phyloP scores from a whole-genome alignment of 2,888 invertebrate species.

The Xanthostigma xanthostigma region DNA sequence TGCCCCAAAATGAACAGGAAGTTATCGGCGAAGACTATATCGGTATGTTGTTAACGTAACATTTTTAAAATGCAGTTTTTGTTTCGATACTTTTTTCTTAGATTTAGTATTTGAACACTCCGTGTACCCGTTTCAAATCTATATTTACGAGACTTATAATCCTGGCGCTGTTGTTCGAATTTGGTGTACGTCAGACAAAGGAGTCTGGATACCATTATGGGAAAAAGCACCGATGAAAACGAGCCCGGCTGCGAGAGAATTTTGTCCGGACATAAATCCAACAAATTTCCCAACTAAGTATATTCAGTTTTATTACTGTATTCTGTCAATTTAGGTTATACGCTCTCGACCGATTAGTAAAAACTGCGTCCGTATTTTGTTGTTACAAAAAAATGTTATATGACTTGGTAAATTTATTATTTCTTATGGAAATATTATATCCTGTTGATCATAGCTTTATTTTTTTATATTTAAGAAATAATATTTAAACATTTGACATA shows the following conservation, averaged over 20 bases:
- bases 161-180: slow-evolving; percentile 71
- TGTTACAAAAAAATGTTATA: no score
- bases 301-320: not conserved
- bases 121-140: slow-evolving; percentile 53
- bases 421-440: no score
- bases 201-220: slow-evolving; percentile 62
- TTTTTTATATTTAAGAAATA: no score
- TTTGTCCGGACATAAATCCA: slow-evolving; percentile 54
- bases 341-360: no score
- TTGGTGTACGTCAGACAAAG: slow-evolving; percentile 45
- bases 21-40: slow-evolving; percentile 67
- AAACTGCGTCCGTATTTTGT: no score
- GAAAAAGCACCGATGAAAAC: slow-evolving; percentile 50
- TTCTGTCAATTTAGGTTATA: not conserved
- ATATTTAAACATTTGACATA: no score
- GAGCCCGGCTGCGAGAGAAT: slow-evolving; percentile 49
- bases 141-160: slow-evolving; percentile 73
- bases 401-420: no score
- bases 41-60: slow-evolving; percentile 33
- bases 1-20: slow-evolving; percentile 52
- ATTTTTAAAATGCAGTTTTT: not conserved
- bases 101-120: slow-evolving; percentile 50
- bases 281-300: slow-evolving; percentile 41
- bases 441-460: no score
- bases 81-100: slow-evolving; percentile 18